A percentile compares a stretch with the other conserved stretches of the same genome.
Evolutionary conservation across 2,113 vertebrate species (phyloP).

Genomic region (Tragelaphus strepsiceros): DNA sequence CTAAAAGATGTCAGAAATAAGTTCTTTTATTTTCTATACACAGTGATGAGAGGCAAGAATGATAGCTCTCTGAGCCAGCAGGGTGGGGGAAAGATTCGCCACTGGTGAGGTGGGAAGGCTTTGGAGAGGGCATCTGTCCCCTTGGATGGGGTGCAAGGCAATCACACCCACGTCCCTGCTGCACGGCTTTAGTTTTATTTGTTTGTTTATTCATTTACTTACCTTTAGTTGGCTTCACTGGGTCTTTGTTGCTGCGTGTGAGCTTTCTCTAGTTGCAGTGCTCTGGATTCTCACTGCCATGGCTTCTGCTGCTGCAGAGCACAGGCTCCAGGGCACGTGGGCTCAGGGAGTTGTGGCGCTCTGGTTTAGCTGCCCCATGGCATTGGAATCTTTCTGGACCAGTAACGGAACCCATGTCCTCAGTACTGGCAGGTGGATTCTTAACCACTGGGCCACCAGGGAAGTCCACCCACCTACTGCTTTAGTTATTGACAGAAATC

Average conservation of each 20-base stretch:
- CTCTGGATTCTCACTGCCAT: neutral
- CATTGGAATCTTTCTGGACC: neutral
- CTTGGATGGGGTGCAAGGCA: neutral
- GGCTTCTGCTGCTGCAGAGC: neutral
- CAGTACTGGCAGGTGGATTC: neutral
- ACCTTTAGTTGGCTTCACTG: neutral
- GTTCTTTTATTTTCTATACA: neutral
- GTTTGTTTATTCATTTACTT: fast-evolving
- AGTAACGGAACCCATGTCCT: neutral
- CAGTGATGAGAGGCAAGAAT: neutral
- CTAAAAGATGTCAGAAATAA: neutral
- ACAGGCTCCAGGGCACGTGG: neutral
- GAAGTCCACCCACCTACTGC: neutral
- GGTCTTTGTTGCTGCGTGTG: neutral
- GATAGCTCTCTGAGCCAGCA: neutral
- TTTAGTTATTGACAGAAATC: neutral
- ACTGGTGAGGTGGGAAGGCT: neutral
- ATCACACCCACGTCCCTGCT: too few species aligned
- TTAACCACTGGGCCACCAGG: neutral
- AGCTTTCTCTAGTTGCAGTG: neutral
- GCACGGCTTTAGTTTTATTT: neutral
- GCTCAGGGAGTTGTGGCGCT: neutral
- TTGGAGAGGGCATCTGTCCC: neutral
- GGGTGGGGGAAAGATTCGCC: neutral
- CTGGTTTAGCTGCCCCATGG: neutral